Evolutionary conservation across 2,113 vertebrate genomes (phyloP).

Genomic region (Xyliphius kryptos): DNA sequence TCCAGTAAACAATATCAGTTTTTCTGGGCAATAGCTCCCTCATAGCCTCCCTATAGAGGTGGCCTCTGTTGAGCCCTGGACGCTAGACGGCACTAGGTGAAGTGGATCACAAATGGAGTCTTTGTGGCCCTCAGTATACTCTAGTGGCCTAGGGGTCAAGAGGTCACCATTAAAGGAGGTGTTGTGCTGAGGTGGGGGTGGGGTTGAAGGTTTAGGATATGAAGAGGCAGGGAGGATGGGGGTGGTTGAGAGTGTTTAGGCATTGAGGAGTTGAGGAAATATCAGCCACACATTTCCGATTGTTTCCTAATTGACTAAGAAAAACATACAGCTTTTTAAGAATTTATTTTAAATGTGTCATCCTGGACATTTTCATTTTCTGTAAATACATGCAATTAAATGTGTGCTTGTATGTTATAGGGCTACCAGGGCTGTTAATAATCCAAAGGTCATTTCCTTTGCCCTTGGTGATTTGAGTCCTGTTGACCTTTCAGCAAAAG

Average conservation of each 20-base stretch:
- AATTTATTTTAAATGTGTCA: not conserved
- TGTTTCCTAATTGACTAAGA: not conserved
- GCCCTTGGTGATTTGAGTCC: conserved; percentile 19
- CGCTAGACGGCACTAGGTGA: conserved; percentile 28
- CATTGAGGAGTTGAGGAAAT: conserved; percentile 2
- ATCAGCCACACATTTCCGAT: not conserved
- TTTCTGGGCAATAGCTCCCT: conserved; percentile 26
- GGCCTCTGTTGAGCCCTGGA: conserved; percentile 40
- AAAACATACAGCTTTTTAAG: not conserved
- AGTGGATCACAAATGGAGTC: conserved; percentile 52
- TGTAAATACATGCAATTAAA: not conserved
- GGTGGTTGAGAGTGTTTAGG: conserved; percentile 37
- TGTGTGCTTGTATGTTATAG: not conserved
- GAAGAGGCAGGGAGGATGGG: conserved; percentile 49
- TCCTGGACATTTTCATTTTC: not conserved
- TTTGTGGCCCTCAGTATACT: conserved; percentile 59
- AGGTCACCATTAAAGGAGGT: conserved; percentile 60
- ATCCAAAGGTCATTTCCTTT: conserved; percentile 12
- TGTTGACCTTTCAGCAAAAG: conserved; percentile 21
- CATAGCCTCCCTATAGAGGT: conserved; percentile 31
- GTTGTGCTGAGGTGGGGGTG: too few species aligned
- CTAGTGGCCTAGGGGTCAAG: conserved; percentile 53
- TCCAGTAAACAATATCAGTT: too few species aligned
- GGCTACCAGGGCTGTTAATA: conserved; percentile 10
- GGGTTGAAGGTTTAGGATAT: too few species aligned